These are phyloP conservation scores for Pomacea canaliculata DNA, from an alignment of 2,888 invertebrate species.

Conservation along the genomic window DNA sequence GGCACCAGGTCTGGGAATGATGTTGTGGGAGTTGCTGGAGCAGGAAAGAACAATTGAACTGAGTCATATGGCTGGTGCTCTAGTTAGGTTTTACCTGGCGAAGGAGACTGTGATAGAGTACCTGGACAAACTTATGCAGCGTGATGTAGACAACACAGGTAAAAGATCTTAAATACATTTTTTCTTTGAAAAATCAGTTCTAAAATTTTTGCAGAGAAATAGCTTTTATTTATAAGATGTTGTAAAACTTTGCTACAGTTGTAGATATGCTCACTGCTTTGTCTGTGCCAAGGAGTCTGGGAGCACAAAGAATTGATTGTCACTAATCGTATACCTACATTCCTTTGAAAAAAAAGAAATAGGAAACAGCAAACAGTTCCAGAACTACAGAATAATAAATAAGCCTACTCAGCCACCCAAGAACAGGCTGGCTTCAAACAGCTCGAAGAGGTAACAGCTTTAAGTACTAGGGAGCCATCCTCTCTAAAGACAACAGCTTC, in stretches of 20 bases:
- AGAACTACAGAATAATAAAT: too few species aligned
- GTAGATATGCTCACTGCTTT: not conserved
- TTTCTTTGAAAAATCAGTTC: not conserved
- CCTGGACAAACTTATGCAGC: conserved; percentile 43
- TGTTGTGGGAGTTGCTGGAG: conserved; percentile 41
- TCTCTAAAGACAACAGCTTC: too few species aligned
- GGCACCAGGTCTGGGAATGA: conserved; percentile 30
- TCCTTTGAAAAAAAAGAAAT: too few species aligned
- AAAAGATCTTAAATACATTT: not conserved
- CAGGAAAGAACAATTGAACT: conserved; percentile 49
- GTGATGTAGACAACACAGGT: conserved; percentile 49
- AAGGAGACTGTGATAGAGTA: conserved; percentile 46
- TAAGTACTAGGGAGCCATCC: too few species aligned
- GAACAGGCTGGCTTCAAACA: too few species aligned
- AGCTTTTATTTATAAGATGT: not conserved
- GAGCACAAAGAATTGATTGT: too few species aligned
- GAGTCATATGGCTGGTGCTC: conserved; percentile 45
- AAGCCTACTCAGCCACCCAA: too few species aligned
- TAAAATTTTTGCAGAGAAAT: not conserved
- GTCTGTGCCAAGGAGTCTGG: not conserved
- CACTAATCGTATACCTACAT: too few species aligned
- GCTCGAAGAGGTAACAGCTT: too few species aligned
- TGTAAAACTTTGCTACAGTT: not conserved
- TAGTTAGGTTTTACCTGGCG: conserved; percentile 51
- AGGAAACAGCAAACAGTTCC: too few species aligned